Evolutionary conservation across 2,113 vertebrate species (phyloP).

Genomic region (Spilogale gracilis): DNA sequence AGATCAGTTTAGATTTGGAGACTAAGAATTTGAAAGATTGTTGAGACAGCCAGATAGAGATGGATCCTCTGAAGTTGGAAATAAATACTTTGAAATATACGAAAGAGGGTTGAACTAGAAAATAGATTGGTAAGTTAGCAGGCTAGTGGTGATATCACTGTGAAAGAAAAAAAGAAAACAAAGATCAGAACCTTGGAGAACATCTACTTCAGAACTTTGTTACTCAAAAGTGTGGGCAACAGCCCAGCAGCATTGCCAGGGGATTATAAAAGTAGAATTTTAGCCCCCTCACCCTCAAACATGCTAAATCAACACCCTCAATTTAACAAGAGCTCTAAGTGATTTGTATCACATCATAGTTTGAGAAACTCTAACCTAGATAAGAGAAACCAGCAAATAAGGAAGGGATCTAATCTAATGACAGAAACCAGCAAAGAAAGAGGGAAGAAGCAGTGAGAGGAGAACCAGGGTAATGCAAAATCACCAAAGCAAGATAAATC

Average conservation of each 20-base stretch:
- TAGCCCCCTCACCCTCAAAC: not conserved
- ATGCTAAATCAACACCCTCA: not conserved
- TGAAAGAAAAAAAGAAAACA: constrained; percentile 10
- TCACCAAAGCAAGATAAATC: constrained; percentile 4
- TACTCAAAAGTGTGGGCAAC: not conserved
- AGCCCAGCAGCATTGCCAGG: not conserved
- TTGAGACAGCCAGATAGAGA: not conserved
- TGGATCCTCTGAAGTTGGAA: not conserved
- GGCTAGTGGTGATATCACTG: not conserved
- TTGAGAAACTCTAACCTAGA: not conserved
- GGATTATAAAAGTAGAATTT: not conserved
- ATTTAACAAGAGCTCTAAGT: not conserved
- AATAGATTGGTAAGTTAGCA: not conserved
- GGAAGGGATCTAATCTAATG: not conserved
- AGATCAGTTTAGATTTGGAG: constrained; percentile 11
- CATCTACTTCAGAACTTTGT: constrained; percentile 14
- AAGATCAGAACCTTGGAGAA: constrained; percentile 12
- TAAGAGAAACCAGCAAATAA: not conserved
- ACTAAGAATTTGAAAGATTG: not conserved
- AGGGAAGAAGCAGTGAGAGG: not conserved
- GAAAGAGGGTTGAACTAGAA: not conserved
- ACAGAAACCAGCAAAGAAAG: constrained; percentile 1
- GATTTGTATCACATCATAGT: not conserved
- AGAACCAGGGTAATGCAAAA: not conserved
- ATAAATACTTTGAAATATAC: constrained; percentile 29